These are phyloP conservation scores for Apodemus speciosus DNA, from an alignment of 2,113 vertebrate genomes.

Conservation along the genomic window DNA sequence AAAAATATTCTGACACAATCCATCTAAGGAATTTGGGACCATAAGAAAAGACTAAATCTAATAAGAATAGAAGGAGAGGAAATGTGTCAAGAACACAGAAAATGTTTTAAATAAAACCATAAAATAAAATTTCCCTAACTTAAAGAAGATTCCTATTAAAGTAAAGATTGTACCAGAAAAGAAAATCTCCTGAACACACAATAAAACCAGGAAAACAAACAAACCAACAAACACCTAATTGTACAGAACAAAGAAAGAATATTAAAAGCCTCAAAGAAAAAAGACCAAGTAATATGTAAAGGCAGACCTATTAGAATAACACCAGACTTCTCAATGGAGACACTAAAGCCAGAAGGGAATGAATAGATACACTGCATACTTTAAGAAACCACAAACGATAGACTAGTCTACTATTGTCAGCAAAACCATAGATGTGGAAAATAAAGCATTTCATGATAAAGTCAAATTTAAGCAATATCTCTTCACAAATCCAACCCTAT, in stretches of 20 bases:
- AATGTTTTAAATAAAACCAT: not conserved
- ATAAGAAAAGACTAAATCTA: not conserved
- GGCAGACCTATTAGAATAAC: not conserved
- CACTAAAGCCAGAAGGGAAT: not conserved
- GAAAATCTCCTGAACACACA: not conserved
- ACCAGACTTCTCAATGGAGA: not conserved
- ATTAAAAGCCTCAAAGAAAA: not conserved
- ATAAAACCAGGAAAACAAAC: too few species aligned
- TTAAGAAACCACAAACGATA: not conserved
- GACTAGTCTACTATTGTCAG: too few species aligned
- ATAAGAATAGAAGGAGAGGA: not conserved
- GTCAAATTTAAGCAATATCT: not conserved
- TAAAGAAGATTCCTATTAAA: not conserved
- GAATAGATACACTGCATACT: not conserved
- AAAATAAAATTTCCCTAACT: not conserved
- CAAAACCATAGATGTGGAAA: not conserved
- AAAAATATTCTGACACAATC: not conserved
- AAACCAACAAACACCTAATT: not conserved
- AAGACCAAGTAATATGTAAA: not conserved
- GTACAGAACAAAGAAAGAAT: not conserved
- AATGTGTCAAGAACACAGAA: not conserved
- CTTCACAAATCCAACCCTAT: not conserved
- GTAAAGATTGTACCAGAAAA: not conserved
- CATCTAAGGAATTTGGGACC: not conserved
- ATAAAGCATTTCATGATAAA: not conserved